Conservation (phyloP, 1,140 invertebrate genomes). For the Aphelinus certus region DNA sequence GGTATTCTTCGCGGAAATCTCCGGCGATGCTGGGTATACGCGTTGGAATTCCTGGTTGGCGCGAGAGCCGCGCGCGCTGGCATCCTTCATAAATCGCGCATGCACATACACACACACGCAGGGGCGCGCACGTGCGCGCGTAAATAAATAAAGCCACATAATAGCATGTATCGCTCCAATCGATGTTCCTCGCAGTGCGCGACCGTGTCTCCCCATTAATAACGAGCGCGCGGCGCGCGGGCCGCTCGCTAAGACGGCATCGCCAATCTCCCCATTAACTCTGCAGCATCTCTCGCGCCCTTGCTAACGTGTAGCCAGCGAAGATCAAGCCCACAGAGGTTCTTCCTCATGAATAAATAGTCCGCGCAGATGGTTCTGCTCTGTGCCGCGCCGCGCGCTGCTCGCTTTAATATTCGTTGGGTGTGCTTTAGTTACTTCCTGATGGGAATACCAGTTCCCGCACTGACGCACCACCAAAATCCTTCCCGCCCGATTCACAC, state of each 20-base stretch:
- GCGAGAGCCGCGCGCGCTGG: neutral
- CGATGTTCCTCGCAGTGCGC: neutral
- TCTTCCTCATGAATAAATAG: too few relatives aligned
- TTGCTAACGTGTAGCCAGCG: neutral
- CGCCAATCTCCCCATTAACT: constrained; percentile 25
- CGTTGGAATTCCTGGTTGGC: constrained; percentile 32
- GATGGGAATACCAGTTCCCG: too few relatives aligned
- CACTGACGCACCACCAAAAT: too few relatives aligned
- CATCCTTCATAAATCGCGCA: constrained; percentile 48
- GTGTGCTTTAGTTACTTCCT: too few relatives aligned
- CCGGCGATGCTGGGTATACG: neutral
- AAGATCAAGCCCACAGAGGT: too few relatives aligned
- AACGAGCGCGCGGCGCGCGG: neutral
- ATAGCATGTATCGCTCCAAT: constrained; percentile 39
- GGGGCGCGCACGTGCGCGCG: constrained; percentile 43
- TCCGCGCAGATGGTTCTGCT: too few relatives aligned
- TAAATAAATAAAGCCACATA: constrained; percentile 52
- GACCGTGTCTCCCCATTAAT: neutral
- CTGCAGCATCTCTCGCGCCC: constrained; percentile 38
- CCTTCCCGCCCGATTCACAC: too few relatives aligned
- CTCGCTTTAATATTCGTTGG: too few relatives aligned
- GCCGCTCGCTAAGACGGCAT: neutral
- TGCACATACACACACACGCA: constrained; percentile 33
- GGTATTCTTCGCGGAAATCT: constrained; percentile 9
- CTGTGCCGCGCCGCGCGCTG: too few relatives aligned